Base-by-base conservation (phyloP, 2,888 invertebrate genomes). In the Plutella xylostella region DNA sequence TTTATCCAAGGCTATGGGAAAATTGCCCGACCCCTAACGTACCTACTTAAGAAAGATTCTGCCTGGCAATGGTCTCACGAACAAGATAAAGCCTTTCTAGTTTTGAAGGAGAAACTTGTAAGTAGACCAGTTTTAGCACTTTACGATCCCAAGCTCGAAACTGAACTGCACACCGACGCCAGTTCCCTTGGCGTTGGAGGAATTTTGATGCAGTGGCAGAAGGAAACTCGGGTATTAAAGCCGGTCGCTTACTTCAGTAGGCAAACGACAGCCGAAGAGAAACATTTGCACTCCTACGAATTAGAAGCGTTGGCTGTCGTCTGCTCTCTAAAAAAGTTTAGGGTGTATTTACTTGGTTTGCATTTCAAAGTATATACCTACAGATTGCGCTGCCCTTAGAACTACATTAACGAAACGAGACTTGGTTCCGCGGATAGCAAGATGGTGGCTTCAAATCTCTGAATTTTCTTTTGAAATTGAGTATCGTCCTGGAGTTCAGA, bases 251-350 rank as follows among this genome's bases (percentile, higher is more conserved):
- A 33, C 6, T 61, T 52, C 45, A 61, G 58, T 45, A 37, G 48
- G 20, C 51, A 53, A 17, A 54, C 54, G 1, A 47, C 54, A 9
- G n/a, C 15, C 4, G 51, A 48, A 3, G 53, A 59, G 38, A 42
- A 46, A 4, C 47, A 45, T 9, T 58, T 49, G 17, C 49, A 49
- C 60, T 67, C 43, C 55, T 62, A 58, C 45, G 60, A 62, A 37
- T 45, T 61, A 6, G 56, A 60, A 46, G 55, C 58, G 0, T 37
- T 58, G 38, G 55, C 55, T 0, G 44, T 58, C 15, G 46, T 37
- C 2, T 7, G 45, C 41, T 45, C 53, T 9, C 30, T 57, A 17
- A 31, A 48, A 14, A 50, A 49, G 33, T 55, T 57, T 30, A 37
- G 53, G 4, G 46, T 54, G 7, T 56, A 56, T 42, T 35, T 59